Base-by-base conservation (phyloP, 2,888 invertebrate species). In the Reticulitermes lucifugus region DNA sequence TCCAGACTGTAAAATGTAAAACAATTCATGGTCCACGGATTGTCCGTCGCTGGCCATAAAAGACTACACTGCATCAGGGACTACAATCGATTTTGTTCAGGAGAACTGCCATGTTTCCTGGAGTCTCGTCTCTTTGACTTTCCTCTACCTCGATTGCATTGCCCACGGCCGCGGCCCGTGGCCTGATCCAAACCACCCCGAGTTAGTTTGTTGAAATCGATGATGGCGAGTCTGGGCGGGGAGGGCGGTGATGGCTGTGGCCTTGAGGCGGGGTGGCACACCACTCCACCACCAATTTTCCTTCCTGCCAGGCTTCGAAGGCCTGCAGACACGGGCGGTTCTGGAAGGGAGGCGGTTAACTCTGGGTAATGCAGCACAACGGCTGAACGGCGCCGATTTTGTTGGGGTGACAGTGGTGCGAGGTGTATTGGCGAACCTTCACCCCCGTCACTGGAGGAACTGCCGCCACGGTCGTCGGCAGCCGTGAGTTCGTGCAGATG, bases 161-260 rank as follows among this genome's bases (percentile, higher is more conserved):
- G 9, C 12, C 46, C 46, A 12, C 46, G 46, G 25, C 79, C 80
- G 7, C 86, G 82, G 3, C 86, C 84, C 6, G 87, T 87, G 65
- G 92, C 92, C 86, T 91, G 89, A 86, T 93, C 93, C 80, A 94
- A 90, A 85, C 93, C 93, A 60, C 93, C 93, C 83, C 93, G 91
- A 10, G 94, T 94, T 89, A 95, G 92, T 90, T 94, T 92, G 91
- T 95, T 95, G 89, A 95, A 94, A 91, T 95, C 95, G 87, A 95
- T 95, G 88, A 95, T 95, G 46, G 95, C 93, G 86, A 95, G 92
- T 89, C 93, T 93, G n/a, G 95, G 94, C 89, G 93, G 92, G 10
- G 93, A 92, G 70, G 88, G 89, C 86, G 88, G 89, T 79, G 88
- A 89, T 85, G 88, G 88, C 46, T 46, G 46, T 88, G 87, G 88